phyloP scores from a whole-genome alignment of 2,888 invertebrate genomes.

The Diarsia mendica region DNA sequence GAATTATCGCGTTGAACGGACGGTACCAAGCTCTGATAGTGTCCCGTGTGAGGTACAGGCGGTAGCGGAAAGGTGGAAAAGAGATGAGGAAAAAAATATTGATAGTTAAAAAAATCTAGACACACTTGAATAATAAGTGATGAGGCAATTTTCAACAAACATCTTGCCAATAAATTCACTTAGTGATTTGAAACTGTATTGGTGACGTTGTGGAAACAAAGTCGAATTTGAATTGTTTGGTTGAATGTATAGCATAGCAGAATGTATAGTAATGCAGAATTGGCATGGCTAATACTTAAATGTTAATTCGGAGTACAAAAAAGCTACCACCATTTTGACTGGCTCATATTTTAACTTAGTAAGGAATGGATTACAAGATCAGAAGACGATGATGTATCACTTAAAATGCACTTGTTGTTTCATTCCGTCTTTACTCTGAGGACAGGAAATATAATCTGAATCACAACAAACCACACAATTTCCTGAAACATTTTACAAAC shows the following conservation, averaged over 20 bases:
- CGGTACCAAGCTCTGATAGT: conserved; percentile 62
- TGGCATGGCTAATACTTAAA: too few species aligned
- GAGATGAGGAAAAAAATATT: not conserved
- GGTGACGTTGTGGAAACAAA: not conserved
- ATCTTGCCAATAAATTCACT: too few species aligned
- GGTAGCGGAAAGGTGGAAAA: conserved; percentile 32
- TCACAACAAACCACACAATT: not conserved
- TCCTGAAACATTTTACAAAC: not conserved
- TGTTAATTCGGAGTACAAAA: not conserved
- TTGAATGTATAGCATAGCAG: not conserved
- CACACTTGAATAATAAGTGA: too few species aligned
- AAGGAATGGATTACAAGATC: not conserved
- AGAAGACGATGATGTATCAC: not conserved
- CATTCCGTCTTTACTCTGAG: not conserved
- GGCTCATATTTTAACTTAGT: not conserved
- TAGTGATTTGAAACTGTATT: too few species aligned
- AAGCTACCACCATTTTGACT: not conserved
- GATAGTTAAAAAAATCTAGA: not conserved
- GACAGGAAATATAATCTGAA: not conserved
- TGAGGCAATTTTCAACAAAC: too few species aligned
- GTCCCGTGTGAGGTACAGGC: conserved; percentile 53
- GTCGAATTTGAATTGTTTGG: not conserved
- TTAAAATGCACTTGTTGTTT: not conserved
- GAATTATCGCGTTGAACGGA: conserved; percentile 83
- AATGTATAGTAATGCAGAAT: not conserved